Evolutionary conservation across 2,888 invertebrate species (phyloP).

Genomic region (Leptinotarsa rubiginosa): DNA sequence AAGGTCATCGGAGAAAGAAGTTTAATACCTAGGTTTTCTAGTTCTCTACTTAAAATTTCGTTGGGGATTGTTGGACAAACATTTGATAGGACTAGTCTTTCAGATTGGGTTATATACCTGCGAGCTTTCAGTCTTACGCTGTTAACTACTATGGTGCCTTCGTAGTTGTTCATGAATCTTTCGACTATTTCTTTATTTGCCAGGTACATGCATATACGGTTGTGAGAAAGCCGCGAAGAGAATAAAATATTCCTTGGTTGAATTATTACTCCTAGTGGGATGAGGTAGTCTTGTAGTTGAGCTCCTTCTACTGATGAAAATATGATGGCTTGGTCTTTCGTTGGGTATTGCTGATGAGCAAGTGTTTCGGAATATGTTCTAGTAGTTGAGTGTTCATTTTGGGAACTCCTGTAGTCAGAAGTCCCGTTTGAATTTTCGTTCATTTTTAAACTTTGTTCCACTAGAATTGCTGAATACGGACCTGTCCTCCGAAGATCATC

Average conservation of each 20-base stretch:
- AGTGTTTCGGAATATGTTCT: neutral
- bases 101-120: neutral
- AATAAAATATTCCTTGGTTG: conserved; percentile 19
- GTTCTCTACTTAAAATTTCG: neutral
- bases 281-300: conserved; percentile 17
- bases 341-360: conserved; percentile 22
- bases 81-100: conserved; percentile 1
- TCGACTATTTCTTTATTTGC: conserved; percentile 10
- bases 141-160: neutral
- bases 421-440: neutral
- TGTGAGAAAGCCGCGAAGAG: conserved; percentile 12
- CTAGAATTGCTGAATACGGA: neutral
- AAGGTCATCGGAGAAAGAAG: neutral
- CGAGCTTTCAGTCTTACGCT: neutral
- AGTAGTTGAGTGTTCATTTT: neutral
- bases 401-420: neutral
- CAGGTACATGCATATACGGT: conserved; percentile 12
- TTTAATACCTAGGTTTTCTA: neutral
- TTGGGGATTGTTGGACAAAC: conserved; percentile 10
- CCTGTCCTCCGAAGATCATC: neutral
- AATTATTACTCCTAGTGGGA: conserved; percentile 10
- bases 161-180: conserved; percentile 3
- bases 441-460: neutral
- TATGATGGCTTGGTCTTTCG: conserved; percentile 3
- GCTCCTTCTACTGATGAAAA: neutral